Conservation (phyloP, 2,797 vertebrate species). For the Rhincodon typus region DNA sequence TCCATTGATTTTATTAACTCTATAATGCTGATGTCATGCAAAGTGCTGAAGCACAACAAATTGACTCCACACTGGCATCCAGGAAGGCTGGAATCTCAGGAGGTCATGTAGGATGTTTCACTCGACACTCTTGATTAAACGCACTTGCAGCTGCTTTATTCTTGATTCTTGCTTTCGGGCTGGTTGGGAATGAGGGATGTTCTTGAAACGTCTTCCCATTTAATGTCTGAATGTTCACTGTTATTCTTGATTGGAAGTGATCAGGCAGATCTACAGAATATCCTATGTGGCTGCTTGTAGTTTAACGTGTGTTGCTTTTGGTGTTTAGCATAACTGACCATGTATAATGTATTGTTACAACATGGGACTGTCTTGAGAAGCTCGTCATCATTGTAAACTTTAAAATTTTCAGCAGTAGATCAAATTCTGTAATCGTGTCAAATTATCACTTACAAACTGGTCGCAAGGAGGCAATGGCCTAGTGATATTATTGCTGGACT, state of each 20-base stretch:
- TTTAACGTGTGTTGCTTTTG: neutral
- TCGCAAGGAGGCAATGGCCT: too few species aligned
- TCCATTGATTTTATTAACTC: neutral
- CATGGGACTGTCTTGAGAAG: neutral
- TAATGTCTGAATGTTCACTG: neutral
- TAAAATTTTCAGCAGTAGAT: neutral
- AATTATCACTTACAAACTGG: neutral
- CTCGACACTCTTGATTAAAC: neutral
- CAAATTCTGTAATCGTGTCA: neutral
- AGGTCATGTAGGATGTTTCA: neutral
- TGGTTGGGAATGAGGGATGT: neutral
- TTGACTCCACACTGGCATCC: neutral
- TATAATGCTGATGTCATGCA: neutral
- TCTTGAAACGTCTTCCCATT: neutral
- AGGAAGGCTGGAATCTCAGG: neutral
- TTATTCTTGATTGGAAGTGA: neutral
- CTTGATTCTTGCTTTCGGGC: neutral
- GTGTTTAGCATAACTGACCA: neutral
- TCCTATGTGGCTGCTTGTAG: neutral
- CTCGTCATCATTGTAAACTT: neutral
- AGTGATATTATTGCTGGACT: too few species aligned
- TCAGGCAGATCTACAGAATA: neutral
- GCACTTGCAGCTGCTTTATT: neutral
- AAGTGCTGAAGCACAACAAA: neutral
- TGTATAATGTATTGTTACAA: neutral